Conservation (phyloP, 2,113 vertebrate genomes). For the Ginglymostoma cirratum region DNA sequence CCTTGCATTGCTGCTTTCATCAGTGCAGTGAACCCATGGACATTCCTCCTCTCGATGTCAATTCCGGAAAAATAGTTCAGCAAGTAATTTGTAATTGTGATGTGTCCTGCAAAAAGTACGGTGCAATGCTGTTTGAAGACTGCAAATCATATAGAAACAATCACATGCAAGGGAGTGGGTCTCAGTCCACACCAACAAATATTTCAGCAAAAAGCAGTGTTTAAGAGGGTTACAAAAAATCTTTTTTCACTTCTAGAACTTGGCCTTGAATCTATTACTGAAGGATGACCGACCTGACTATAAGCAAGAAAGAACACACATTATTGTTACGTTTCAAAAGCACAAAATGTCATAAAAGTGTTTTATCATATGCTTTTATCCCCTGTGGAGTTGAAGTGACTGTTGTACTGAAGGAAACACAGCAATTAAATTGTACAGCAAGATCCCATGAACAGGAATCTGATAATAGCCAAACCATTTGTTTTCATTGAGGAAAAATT, state of each 20-base stretch:
- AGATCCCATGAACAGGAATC: background rate
- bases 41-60: slow-evolving; percentile 83
- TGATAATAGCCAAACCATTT: background rate
- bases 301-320: background rate
- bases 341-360: background rate
- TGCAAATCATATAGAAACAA: background rate
- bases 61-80: slow-evolving; percentile 84
- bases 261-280: background rate
- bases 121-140: background rate
- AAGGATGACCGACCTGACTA: background rate
- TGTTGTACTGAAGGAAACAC: background rate
- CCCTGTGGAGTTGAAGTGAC: background rate
- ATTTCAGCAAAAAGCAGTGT: background rate
- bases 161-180: background rate
- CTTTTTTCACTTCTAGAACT: background rate
- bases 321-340: background rate
- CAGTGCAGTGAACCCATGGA: slow-evolving; percentile 83
- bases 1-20: slow-evolving; percentile 97
- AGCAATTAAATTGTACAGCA: background rate
- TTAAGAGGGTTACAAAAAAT: background rate
- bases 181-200: background rate
- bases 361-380: background rate
- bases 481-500: background rate
- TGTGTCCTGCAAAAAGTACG: slow-evolving; percentile 68
- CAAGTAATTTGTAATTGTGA: slow-evolving; percentile 85